Evolutionary conservation across 2,888 invertebrate species (phyloP).

Genomic region (Empis livida): DNA sequence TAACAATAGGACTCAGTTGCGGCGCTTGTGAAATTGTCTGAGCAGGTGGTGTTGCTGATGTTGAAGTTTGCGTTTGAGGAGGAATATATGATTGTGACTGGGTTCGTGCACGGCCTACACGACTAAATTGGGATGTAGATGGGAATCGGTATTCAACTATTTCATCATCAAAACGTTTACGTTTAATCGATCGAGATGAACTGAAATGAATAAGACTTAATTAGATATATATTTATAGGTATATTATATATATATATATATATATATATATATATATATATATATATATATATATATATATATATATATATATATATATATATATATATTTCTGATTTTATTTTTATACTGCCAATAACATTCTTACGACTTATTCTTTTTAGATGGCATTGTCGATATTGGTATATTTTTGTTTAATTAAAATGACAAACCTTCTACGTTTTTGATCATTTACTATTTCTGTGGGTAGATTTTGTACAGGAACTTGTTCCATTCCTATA

Average conservation of each 20-base stretch:
- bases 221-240: too few relatives aligned
- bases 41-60: conserved; percentile 9
- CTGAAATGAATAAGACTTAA: conserved; percentile 43
- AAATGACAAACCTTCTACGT: conserved; percentile 25
- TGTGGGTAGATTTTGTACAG: conserved; percentile 22
- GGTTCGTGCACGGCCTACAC: conserved; percentile 36
- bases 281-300: too few relatives aligned
- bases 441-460: conserved; percentile 31
- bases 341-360: too few relatives aligned
- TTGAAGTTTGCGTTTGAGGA: conserved; percentile 12
- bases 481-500: conserved; percentile 12
- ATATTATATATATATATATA: too few relatives aligned
- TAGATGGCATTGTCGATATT: too few relatives aligned
- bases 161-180: conserved; percentile 94
- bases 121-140: conserved; percentile 43
- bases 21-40: conserved; percentile 8
- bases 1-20: conserved; percentile 5
- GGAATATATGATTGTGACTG: conserved; percentile 37
- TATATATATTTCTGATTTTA: background rate
- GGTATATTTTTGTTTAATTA: background rate
- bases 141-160: conserved; percentile 52
- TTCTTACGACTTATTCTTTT: too few relatives aligned
- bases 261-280: too few relatives aligned
- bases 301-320: background rate
- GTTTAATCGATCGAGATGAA: conserved; percentile 87